Evolutionary conservation across 92 coral and sea anemone genomes (phyloP), one percentile per base, ranked within the genome.

Genomic region (Phenganax subtilis): DNA sequence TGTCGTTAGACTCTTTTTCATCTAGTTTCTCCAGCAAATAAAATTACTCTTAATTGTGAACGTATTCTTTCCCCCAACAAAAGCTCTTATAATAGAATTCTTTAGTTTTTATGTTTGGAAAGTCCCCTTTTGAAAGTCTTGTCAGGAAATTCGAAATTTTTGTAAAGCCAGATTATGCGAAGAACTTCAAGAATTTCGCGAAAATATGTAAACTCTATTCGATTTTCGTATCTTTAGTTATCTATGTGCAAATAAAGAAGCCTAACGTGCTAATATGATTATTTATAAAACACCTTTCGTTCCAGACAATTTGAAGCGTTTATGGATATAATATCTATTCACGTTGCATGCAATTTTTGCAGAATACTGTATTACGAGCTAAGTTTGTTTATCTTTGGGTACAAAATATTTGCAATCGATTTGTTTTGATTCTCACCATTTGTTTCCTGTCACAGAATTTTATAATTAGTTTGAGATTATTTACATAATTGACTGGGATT

Each of bases 51-150:
- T 79, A 64, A 79, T 62, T 62, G 73, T 60, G 65, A 77, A 79
- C 71, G 81, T 8, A 52, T 79, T 52, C 55, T 79, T 78, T 79
- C 25, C 83, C 83, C 63, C 65, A 79, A 79, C 83, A 64, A 79
- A 63, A 54, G 83, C 83, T 53, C 4, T 76, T 10, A 16, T 29
- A 62, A 79, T 30, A 54, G 37, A 51, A 64, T 44, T 31, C 10
- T 79, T 62, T 54, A 10, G 8, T 20, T 31, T 31, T 16, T 31
- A 51, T 25, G 61, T 63, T 54, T 27, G 20, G 15, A 0, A 47
- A 64, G 54, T 60, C 15, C 68, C 82, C 37, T 14, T 16, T 25
- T 2, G 11, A 31, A 0, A 0, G 25, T 56, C 37, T n/a, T 16
- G 7, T 73, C 6, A 12, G 71, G 57, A 64, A 64, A 64, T 28